Conservation (phyloP, 2,797 vertebrate genomes). For the Pangasius sanitwongsei region DNA sequence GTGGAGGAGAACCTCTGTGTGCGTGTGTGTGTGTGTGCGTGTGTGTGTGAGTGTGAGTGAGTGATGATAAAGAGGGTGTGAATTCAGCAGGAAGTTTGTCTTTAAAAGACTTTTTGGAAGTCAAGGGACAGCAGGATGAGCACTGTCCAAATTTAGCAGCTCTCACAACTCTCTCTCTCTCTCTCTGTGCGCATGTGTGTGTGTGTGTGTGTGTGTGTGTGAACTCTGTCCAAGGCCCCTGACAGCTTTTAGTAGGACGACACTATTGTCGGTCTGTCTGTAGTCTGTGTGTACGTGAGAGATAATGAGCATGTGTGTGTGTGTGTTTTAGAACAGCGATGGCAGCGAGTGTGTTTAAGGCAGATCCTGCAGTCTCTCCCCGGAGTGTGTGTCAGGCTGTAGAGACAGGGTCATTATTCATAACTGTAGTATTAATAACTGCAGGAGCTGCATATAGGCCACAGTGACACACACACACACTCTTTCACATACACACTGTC, state of each 20-base stretch:
- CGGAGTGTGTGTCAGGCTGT: slow-evolving; percentile 80
- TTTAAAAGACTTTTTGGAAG: slow-evolving; percentile 63
- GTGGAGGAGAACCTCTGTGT: background rate
- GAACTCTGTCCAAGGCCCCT: slow-evolving; percentile 58
- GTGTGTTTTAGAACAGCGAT: slow-evolving; percentile 20
- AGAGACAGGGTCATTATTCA: slow-evolving; percentile 81
- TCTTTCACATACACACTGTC: slow-evolving; percentile 14
- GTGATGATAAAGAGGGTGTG: slow-evolving; percentile 10
- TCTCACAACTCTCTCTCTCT: slow-evolving; percentile 12
- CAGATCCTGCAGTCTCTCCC: slow-evolving; percentile 80
- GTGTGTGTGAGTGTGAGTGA: background rate
- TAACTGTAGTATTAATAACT: slow-evolving; percentile 88
- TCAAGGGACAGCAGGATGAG: slow-evolving; percentile 59
- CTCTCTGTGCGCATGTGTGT: slow-evolving; percentile 52
- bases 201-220: slow-evolving; percentile 49
- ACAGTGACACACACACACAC: slow-evolving; percentile 62
- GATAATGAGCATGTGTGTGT: slow-evolving; percentile 37
- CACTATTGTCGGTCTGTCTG: slow-evolving; percentile 40
- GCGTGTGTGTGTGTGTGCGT: slow-evolving; percentile 1
- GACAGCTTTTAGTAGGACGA: slow-evolving; percentile 61
- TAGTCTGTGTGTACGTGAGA: slow-evolving; percentile 29
- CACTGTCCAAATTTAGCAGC: slow-evolving; percentile 58
- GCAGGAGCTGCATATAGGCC: slow-evolving; percentile 81
- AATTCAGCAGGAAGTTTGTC: slow-evolving; percentile 49
- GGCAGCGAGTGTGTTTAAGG: slow-evolving; percentile 65